phyloP scores from a whole-genome alignment of 2,888 invertebrate species.

The Archaeoteleia sp. region DNA sequence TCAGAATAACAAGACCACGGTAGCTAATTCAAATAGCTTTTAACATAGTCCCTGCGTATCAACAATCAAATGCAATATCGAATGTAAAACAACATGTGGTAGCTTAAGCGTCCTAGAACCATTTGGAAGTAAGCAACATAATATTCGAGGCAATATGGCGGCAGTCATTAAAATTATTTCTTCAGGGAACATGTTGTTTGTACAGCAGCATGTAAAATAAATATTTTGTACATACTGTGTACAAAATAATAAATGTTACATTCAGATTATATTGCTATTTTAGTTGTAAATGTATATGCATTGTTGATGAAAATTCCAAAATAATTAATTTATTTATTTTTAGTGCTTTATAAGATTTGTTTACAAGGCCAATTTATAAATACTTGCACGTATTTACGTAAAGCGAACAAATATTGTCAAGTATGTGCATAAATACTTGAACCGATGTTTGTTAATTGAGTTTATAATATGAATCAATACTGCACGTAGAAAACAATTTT shows the following conservation, averaged over 20 bases:
- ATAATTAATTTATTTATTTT: too few species aligned
- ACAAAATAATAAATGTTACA: too few species aligned
- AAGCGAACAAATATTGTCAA: conserved; percentile 1
- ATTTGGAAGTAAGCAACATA: conserved; percentile 19
- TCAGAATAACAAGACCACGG: conserved; percentile 12
- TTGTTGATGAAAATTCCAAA: too few species aligned
- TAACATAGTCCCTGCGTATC: conserved; percentile 57
- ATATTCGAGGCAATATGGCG: conserved; percentile 37
- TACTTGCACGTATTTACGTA: too few species aligned
- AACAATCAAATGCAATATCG: conserved; percentile 61
- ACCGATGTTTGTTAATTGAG: conserved; percentile 8
- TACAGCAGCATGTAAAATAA: conserved; percentile 27
- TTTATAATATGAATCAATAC: conserved; percentile 5
- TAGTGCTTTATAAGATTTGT: too few species aligned
- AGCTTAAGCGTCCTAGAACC: conserved; percentile 46
- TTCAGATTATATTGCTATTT: too few species aligned
- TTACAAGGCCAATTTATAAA: too few species aligned
- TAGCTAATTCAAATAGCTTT: conserved; percentile 50
- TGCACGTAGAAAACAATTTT: too few species aligned
- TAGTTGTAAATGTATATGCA: too few species aligned
- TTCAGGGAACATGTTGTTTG: conserved; percentile 15
- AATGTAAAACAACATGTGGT: conserved; percentile 50
- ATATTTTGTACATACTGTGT: conserved; percentile 31
- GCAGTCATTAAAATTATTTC: conserved; percentile 14
- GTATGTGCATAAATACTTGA: background rate